Evolutionary conservation across 2,797 vertebrate species (phyloP), one percentile per base, ranked within the genome.

Genomic region (Triplophysa yarkandensis): DNA sequence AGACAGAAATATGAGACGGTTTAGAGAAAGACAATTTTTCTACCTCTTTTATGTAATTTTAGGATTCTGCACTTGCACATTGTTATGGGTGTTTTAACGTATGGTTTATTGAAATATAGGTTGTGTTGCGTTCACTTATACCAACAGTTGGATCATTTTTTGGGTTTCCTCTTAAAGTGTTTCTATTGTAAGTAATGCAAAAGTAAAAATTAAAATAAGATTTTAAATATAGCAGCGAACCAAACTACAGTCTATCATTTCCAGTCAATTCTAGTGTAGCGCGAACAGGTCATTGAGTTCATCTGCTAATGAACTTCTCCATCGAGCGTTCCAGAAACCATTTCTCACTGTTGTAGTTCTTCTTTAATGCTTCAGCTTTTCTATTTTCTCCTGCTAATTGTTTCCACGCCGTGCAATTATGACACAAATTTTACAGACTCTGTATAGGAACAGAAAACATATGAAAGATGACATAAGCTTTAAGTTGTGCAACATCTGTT

Each of bases 361-460:
- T 82, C 81, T 68, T 68, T 60, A 23, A 70, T 69, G 50, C 28
- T 44, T 27, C 62, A 77, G 83, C 46, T 3, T 77, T 78, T 80
- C 79, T 62, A 50, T 62, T 69, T 39, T 66, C 78, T 77, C 64
- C 54, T 60, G 78, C 78, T 86, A 85, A 87, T 88, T 89, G 85
- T 78, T 83, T 80, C 80, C 80, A 70, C 52, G 50, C 63, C 81
- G 81, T 83, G 80, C 83, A 89, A 87, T 88, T 86, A 87, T 34
- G 14, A 80, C 79, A 63, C 83, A 11, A 67, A 72, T 84, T 89
- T 89, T 85, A 88, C 84, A 85, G 82, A 88, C 86, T 87, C 74
- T 21, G 28, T 65, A 73, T 61, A 83, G 76, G 81, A 81, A 74
- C 83, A 64, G 82, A 77, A 46, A 62, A 71, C 62, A 77, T 79